Base-by-base conservation (phyloP, 2,113 vertebrate genomes). In the Ptilonorhynchus violaceus region DNA sequence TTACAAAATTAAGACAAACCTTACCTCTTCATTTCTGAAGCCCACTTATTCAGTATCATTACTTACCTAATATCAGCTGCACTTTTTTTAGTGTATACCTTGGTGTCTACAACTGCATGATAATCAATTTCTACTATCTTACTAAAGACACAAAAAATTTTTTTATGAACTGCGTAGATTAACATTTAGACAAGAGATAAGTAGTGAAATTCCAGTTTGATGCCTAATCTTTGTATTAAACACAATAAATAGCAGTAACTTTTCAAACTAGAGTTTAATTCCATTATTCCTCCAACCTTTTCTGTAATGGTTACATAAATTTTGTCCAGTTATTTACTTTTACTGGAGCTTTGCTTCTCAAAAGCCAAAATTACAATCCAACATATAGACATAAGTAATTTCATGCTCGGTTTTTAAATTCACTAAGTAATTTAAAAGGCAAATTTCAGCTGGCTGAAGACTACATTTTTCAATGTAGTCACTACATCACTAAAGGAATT, bases 371-470 rank as follows among this genome's bases (percentile, higher is more conserved):
- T 14, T 28, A 37, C 20, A 78, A 39, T 22, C 22, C 11, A 46
- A 42, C 18, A 68, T 3, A 16, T 1, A 37, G 6, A 58, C 1
- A 0, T 13, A 44, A 42, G 4, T 18, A 0, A n/a, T 21, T 68
- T 56, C 22, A 73, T 11, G 6, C 21, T 62, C 17, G 20, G 3
- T 13, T 86, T 68, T 52, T 33, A 53, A 56, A 47, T 52, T 37
- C 25, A 37, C 25, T 56, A 35, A 72, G 13, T 9, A 53, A 58
- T 7, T 6, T 41, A 53, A 86, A 79, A 37, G 2, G 28, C 7
- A n/a, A 44, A 59, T 37, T 62, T 79, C 25, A 75, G 28, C 13
- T 53, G 23, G 9, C 14, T 41, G 15, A 79, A 83, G 39, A 63
- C n/a, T 7, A 12, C 10, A 11, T 62, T 91, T 67, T 62, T 49